These are phyloP conservation scores for Diarsia brunnea DNA, from an alignment of 2,888 invertebrate species.

Conservation along the genomic window DNA sequence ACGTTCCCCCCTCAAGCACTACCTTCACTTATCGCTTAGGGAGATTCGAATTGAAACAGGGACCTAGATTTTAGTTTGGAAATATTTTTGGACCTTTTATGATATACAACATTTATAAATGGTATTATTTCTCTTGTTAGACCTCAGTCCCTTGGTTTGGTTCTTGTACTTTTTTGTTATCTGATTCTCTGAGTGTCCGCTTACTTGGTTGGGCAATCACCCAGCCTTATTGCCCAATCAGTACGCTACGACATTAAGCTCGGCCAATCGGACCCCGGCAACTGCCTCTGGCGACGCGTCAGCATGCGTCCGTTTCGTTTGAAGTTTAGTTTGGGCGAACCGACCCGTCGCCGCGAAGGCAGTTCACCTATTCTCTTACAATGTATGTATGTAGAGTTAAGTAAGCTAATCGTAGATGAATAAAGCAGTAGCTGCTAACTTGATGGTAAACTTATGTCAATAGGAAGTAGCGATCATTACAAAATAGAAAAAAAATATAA, in stretches of 20 bases:
- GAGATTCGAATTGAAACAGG: slow-evolving; percentile 86
- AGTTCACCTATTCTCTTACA: slow-evolving; percentile 81
- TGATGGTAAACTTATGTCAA: slow-evolving; percentile 91
- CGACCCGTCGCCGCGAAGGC: slow-evolving; percentile 77
- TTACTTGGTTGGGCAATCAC: slow-evolving; percentile 93
- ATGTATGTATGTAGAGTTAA: slow-evolving; percentile 91
- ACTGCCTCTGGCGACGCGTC: slow-evolving; percentile 82
- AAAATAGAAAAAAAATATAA: slow-evolving; percentile 84
- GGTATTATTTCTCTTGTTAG: slow-evolving; percentile 65
- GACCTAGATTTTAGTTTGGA: slow-evolving; percentile 87
- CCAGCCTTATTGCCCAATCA: slow-evolving; percentile 94
- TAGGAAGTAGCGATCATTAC: slow-evolving; percentile 85
- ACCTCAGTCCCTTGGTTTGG: slow-evolving; percentile 64
- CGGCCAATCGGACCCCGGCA: slow-evolving; percentile 82
- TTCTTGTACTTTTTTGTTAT: slow-evolving; percentile 74
- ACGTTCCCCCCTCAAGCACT: slow-evolving; percentile 51
- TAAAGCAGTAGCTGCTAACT: slow-evolving; percentile 85
- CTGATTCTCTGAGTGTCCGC: slow-evolving; percentile 89
- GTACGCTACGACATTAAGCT: slow-evolving; percentile 86
- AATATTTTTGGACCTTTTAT: slow-evolving; percentile 88
- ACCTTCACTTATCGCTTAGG: slow-evolving; percentile 70
- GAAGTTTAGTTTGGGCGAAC: slow-evolving; percentile 68
- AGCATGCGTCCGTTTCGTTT: slow-evolving; percentile 76
- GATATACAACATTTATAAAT: slow-evolving; percentile 79
- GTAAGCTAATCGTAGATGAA: slow-evolving; percentile 85